Evolutionary conservation across 2,888 invertebrate genomes (phyloP), one percentile per base, ranked within the genome.

Genomic region (Eilema caniola): DNA sequence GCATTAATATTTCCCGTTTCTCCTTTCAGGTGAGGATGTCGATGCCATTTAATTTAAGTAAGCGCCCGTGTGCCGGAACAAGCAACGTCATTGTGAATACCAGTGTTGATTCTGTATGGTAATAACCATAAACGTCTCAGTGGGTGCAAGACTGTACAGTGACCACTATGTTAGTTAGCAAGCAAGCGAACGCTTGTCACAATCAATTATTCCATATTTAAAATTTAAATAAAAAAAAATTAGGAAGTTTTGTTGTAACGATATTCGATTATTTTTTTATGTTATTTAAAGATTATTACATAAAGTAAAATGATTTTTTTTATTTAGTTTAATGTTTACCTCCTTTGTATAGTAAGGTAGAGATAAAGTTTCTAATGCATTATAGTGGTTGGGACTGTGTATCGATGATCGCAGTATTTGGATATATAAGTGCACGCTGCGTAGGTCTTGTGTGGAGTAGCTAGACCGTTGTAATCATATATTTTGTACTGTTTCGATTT

Each of bases 41-140:
- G 94, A 94, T 95, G 95, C 95, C 95, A 95, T 95, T 93, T 95
- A 94, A 92, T 90, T 90, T 95, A 93, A 94, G 93, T 91, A 93
- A 90, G 90, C 89, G 92, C 88, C 90, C 91, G 92, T 86, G 91
- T 89, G 92, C 90, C 88, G 89, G 90, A 88, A 86, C 84, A 88
- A 86, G 84, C 84, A 86, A 88, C 85, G 83, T 83, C 83, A 86
- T 86, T 84, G 92, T 88, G 89, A 88, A 83, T 83, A 89, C 90
- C 90, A 90, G 92, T 92, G 92, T 90, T 86, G 87, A 84, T 81
- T 81, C 78, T 78, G 70, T 76, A 73, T 78, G 83, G 81, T 79
- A 72, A 78, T 67, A 75, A 71, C 83, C 83, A 83, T 71, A 73
- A 76, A 77, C 75, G 82, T 81, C 74, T 73, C 81, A 81, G 81